Percentiles rank a stretch among this genome's conserved stretches.
Conservation (phyloP, 1,140 invertebrate genomes). For the Calosoma granatense region DNA sequence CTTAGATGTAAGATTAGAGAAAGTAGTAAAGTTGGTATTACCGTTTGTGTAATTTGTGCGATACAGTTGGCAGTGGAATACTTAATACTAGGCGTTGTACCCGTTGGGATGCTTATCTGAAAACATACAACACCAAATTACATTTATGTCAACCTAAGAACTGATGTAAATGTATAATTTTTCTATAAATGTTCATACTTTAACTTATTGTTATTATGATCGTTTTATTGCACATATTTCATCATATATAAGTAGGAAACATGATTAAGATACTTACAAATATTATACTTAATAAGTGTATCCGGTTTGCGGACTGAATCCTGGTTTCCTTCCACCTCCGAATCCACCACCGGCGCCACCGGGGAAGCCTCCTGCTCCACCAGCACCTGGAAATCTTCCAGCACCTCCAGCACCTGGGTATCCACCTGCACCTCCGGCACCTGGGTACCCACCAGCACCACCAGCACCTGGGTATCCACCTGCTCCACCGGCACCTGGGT, state of each 20-base stretch:
- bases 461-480: not conserved
- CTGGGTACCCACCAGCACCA: not conserved
- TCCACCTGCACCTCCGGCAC: not conserved
- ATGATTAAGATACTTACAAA: not conserved
- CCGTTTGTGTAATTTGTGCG: not conserved
- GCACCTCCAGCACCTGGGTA: not conserved
- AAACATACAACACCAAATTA: not conserved
- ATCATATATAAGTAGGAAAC: not conserved
- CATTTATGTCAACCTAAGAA: not conserved
- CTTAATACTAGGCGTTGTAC: not conserved
- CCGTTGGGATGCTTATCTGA: not conserved
- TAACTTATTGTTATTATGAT: too few species aligned
- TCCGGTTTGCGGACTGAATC: slow-evolving; percentile 1
- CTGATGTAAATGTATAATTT: too few species aligned
- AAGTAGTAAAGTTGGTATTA: not conserved
- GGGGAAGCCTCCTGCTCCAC: not conserved
- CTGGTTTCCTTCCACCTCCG: not conserved
- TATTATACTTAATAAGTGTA: slow-evolving; percentile 2
- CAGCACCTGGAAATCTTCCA: not conserved
- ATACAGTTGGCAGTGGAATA: not conserved
- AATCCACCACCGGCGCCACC: not conserved
- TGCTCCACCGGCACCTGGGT: not conserved
- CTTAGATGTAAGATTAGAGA: too few species aligned
- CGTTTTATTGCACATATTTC: not conserved
- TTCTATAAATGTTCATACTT: too few species aligned